These are phyloP conservation scores for Glaucopsyche alexis DNA, from an alignment of 2,888 invertebrate species.

Conservation along the genomic window DNA sequence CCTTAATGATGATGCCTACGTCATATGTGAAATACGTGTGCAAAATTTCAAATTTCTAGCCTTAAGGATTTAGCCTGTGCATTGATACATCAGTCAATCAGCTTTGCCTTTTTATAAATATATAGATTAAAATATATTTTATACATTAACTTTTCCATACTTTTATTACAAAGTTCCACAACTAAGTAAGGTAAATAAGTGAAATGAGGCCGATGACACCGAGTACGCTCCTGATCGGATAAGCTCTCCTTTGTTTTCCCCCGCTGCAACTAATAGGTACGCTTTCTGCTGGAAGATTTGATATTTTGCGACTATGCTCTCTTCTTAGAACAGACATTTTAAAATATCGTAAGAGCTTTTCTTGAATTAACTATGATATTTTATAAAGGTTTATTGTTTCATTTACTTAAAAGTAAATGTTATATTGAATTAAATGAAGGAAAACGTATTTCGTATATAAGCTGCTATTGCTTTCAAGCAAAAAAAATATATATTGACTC, in stretches of 20 bases:
- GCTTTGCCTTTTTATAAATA: not conserved
- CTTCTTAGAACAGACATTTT: constrained; percentile 13
- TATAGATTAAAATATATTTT: not conserved
- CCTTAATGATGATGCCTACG: no score
- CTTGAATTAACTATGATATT: no score
- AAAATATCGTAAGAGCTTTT: not conserved
- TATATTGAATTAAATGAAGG: no score
- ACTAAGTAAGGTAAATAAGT: constrained; percentile 41
- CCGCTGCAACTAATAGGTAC: constrained; percentile 22
- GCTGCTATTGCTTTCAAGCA: no score
- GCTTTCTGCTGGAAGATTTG: constrained; percentile 17
- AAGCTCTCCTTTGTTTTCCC: constrained; percentile 34
- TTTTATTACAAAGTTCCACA: constrained; percentile 7
- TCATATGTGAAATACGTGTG: no score
- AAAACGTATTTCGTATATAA: no score
- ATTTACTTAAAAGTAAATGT: no score
- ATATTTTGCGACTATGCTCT: constrained; percentile 6
- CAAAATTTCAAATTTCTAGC: no score
- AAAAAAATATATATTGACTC: no score
- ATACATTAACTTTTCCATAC: not conserved
- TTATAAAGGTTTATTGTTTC: no score
- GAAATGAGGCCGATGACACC: constrained; percentile 65
- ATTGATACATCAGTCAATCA: no score
- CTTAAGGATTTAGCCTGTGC: no score
- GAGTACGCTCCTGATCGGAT: constrained; percentile 41